phyloP scores from a whole-genome alignment of 1,140 invertebrate genomes.

The Chrysoperla carnea region DNA sequence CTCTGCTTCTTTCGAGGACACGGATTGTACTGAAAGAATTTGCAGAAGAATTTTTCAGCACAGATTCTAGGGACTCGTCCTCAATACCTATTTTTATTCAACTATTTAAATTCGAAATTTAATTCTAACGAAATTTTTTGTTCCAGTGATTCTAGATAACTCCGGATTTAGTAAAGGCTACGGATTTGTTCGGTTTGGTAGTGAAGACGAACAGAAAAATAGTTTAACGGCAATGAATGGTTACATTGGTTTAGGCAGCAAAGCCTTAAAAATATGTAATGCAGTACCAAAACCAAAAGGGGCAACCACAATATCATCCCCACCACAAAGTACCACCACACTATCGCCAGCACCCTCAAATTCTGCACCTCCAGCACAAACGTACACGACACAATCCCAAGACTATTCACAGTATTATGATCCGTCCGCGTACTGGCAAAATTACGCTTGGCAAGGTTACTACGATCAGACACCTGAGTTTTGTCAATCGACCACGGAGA shows the following conservation, averaged over 20 bases:
- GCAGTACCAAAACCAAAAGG: conserved; percentile 69
- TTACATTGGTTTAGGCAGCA: conserved; percentile 62
- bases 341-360: conserved; percentile 12
- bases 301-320: conserved; percentile 16
- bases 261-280: conserved; percentile 78
- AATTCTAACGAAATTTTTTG: no score
- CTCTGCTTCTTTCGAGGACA: no score
- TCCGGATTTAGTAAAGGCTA: conserved; percentile 88
- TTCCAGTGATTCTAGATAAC: conserved; percentile 67
- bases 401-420: conserved; percentile 51
- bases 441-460: conserved; percentile 38
- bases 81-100: no score
- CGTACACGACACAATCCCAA: conserved; percentile 13
- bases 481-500: conserved; percentile 11
- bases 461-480: conserved; percentile 24
- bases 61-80: no score
- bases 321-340: conserved; percentile 17
- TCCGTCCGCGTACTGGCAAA: conserved; percentile 56
- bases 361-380: conserved; percentile 17
- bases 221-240: conserved; percentile 80
- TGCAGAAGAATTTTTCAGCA: no score
- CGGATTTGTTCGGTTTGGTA: conserved; percentile 90
- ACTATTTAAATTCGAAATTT: no score
- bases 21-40: no score
- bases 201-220: conserved; percentile 86